A percentile compares a stretch with the other conserved stretches of the same genome.
phyloP scores from a whole-genome alignment of 1,140 invertebrate species.

The Panagrolaimus sp. region DNA sequence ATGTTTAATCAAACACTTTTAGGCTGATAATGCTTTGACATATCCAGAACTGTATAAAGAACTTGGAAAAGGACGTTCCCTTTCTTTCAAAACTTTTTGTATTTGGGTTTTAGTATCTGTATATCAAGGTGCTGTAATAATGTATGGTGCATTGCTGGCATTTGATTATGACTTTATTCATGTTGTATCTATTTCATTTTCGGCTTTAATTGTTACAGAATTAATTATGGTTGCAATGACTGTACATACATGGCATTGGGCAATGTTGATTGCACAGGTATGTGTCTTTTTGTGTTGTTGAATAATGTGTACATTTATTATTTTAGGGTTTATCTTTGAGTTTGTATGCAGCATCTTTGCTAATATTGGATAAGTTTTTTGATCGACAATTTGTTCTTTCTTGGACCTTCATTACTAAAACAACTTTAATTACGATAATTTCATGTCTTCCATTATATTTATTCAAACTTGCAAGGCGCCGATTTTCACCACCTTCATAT shows the following conservation, averaged over 20 bases:
- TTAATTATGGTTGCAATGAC: slow-evolving; percentile 97
- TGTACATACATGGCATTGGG: slow-evolving; percentile 68
- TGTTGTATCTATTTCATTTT: slow-evolving; percentile 97
- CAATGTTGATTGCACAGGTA: slow-evolving; percentile 87
- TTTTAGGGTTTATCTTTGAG: slow-evolving; percentile 50
- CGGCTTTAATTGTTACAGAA: slow-evolving; percentile 91
- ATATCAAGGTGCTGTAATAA: slow-evolving; percentile 97
- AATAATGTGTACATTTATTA: background rate
- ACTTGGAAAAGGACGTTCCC: slow-evolving; percentile 70
- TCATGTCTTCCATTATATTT: slow-evolving; percentile 94
- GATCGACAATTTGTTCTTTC: slow-evolving; percentile 87
- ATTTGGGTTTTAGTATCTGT: slow-evolving; percentile 97
- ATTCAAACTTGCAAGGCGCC: slow-evolving; percentile 84
- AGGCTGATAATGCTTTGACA: slow-evolving; percentile 77
- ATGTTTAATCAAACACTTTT: too few species aligned
- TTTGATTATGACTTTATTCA: slow-evolving; percentile 99
- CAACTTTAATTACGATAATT: slow-evolving; percentile 82
- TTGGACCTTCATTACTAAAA: slow-evolving; percentile 90
- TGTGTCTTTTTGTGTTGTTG: background rate
- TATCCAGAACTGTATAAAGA: slow-evolving; percentile 98
- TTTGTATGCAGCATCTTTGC: slow-evolving; percentile 48
- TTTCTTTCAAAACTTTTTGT: slow-evolving; percentile 91
- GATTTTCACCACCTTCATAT: slow-evolving; percentile 89
- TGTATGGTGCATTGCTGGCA: slow-evolving; percentile 92
- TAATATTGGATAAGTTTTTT: slow-evolving; percentile 55